Base-by-base conservation (phyloP, 1,140 invertebrate genomes). In the Eueides isabella region DNA sequence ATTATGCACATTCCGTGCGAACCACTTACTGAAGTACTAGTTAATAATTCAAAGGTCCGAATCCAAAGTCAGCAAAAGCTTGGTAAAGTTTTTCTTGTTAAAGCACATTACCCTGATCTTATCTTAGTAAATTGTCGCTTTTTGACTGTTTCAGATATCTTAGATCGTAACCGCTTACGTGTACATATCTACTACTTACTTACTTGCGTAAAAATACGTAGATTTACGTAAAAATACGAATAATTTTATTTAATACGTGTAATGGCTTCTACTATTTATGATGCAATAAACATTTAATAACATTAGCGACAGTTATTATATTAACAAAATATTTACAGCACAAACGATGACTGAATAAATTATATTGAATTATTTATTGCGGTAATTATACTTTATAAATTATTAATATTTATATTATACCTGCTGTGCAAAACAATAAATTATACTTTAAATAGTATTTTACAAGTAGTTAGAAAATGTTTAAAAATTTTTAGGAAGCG, bases 21-120 rank as follows among this genome's bases (percentile, higher is more conserved):
- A 65, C 77, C 83, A 80, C 81, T 86, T 82, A 80, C 80, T 84
- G 83, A 74, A 81, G 73, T 68, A 61, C 77, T 81, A 76, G 82
- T 91, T 87, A 91, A 91, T 89, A 85, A 91, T 89, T 89, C 84
- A 88, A 82, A 75, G 86, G 87, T 88, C 85, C 82, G 80, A 80
- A 74, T 74, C 74, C 77, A 74, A 72, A 83, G 19, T 55, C 19
- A 55, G 48, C 44, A 12, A 82, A 86, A 86, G 48, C 61, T 61
- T 73, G 55, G 61, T 68, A 77, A 87, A 85, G 83, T 85, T 84
- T 81, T 72, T 80, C 80, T 77, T 83, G 82, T 70, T 80, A 82
- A 76, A 79, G 75, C 76, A 76, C 73, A 77, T 85, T 77, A 85
- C 83, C 82, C 67, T 80, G 82, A 80, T 85, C 26, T 29, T 88